Base-by-base conservation (phyloP, 2,113 vertebrate species). In the Etia nguti region DNA sequence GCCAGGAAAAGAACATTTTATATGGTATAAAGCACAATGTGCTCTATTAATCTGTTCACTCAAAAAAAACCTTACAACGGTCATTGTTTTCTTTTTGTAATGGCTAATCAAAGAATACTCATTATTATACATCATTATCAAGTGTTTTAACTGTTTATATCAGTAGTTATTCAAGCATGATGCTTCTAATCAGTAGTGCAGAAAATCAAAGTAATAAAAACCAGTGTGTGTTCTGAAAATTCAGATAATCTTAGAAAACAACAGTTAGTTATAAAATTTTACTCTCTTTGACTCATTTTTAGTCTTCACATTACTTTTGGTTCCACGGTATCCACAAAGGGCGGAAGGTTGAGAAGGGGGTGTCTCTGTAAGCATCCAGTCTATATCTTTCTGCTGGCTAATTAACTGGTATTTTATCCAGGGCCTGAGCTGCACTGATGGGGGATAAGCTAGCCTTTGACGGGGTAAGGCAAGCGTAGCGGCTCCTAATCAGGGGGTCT, bases 1-100 rank as follows among this genome's bases (percentile, higher is more conserved):
- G 96, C 96, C 96, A 95, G 94, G 96, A 96, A 96, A 96, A 97
- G 96, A 95, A 97, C 96, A 97, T 52, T 79, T 92, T 96, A 95
- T 97, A 96, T 95, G 85, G 86, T 87, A 81, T 48, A 79, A 84
- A 81, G 85, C 92, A 84, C 87, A 84, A 81, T 80, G 36, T 11
- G 54, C 82, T 86, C 22, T 16, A 57, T 80, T 85, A 84, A 87
- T 91, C 68, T 68, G 26, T 22, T 79, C 46, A 41, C 82, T 90
- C 48, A 18, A 11, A 65, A 43, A 85, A 75, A 26, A 3, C 10
- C 38, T 41, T 29, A 6, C 62, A 8, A 54, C 1, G 26, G 29
- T 12, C 52, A 26, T 50, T 18, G 1, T 75, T 73, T 20, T 85
- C 2, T 86, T 68, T 85, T 73, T 81, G 18, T 75, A 70, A 48